Evolutionary conservation across 2,113 vertebrate species (phyloP).

Genomic region (Papio anubis): DNA sequence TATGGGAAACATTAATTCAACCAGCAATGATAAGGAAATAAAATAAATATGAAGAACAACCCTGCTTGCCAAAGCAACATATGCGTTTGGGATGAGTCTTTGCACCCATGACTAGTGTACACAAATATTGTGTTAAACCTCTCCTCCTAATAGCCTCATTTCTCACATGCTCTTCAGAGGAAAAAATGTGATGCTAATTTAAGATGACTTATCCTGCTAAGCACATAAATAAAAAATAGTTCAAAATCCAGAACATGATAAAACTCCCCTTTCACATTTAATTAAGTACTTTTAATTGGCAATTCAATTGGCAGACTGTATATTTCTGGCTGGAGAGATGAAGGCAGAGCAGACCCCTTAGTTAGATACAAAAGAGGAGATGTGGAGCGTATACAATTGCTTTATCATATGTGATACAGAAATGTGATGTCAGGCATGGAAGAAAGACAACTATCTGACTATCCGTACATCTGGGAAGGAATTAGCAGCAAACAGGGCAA

Average conservation of each 20-base stretch:
- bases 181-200: constrained; percentile 80
- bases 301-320: constrained; percentile 69
- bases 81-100: constrained; percentile 65
- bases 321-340: constrained; percentile 38
- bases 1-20: constrained; percentile 58
- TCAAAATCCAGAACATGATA: constrained; percentile 78
- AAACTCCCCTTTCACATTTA: constrained; percentile 75
- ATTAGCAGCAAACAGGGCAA: constrained; percentile 51
- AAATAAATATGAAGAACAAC: constrained; percentile 64
- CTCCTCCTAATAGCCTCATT: constrained; percentile 75
- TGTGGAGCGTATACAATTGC: not conserved
- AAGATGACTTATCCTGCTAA: constrained; percentile 79
- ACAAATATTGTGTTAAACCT: constrained; percentile 78
- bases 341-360: constrained; percentile 43
- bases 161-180: constrained; percentile 77
- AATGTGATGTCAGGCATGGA: not conserved
- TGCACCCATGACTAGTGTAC: constrained; percentile 66
- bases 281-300: constrained; percentile 81
- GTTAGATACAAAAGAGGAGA: constrained; percentile 37
- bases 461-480: constrained; percentile 47
- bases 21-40: constrained; percentile 64
- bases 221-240: constrained; percentile 81
- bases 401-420: not conserved
- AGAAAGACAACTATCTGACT: not conserved
- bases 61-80: constrained; percentile 69